A percentile compares a stretch with the other conserved stretches of the same genome.
These are phyloP conservation scores for Orchesella flavescens DNA, from an alignment of 2,888 invertebrate genomes.

Conservation along the genomic window DNA sequence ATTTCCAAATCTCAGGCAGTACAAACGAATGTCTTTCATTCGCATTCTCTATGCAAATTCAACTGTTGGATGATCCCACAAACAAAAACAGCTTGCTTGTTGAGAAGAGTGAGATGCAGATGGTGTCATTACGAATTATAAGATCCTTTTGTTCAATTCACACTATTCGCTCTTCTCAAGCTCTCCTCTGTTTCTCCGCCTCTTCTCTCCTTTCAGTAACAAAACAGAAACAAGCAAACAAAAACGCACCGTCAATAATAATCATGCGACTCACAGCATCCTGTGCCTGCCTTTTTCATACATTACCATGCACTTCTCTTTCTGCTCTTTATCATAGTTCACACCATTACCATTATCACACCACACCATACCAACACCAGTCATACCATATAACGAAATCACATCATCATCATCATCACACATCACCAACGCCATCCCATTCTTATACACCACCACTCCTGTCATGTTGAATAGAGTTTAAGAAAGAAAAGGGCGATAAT, in stretches of 20 bases:
- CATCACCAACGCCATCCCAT: neutral
- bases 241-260: constrained; percentile 47
- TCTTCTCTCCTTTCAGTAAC: constrained; percentile 49
- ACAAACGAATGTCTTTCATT: neutral
- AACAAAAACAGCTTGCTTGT: constrained; percentile 3
- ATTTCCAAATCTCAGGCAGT: neutral
- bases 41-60: neutral
- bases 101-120: constrained; percentile 31
- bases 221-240: constrained; percentile 55
- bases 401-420: constrained; percentile 11
- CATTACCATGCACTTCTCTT: constrained; percentile 5
- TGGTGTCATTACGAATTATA: constrained; percentile 62
- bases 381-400: constrained; percentile 17
- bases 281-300: neutral
- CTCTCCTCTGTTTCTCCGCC: constrained; percentile 58
- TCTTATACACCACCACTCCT: constrained; percentile 14
- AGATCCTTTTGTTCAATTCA: constrained; percentile 54
- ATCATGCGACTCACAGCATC: constrained; percentile 17
- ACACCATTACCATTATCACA: constrained; percentile 25
- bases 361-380: constrained; percentile 1
- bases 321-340: constrained; percentile 6
- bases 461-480: constrained; percentile 22
- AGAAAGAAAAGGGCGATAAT: constrained; percentile 45
- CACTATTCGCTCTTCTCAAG: constrained; percentile 55
- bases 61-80: neutral